Conservation (phyloP, 2,797 vertebrate species). For the Sternotherus odoratus region DNA sequence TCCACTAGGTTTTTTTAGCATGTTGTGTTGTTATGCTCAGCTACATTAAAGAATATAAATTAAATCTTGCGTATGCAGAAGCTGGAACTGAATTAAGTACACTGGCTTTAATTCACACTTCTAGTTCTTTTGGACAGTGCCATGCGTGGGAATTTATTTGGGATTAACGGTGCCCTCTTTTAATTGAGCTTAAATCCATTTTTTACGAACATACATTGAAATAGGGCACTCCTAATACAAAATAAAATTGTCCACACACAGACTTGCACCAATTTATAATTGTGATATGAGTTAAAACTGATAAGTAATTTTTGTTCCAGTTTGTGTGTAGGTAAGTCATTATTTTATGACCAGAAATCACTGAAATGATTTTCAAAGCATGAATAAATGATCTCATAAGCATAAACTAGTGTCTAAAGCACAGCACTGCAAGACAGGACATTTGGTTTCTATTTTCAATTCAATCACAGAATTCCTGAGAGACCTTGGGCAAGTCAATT, state of each 20-base stretch:
- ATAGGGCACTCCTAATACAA: neutral
- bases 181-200: neutral
- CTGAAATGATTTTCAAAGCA: neutral
- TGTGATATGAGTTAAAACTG: neutral
- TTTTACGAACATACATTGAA: neutral
- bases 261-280: neutral
- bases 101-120: neutral
- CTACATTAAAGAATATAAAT: neutral
- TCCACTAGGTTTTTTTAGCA: neutral
- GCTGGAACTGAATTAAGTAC: neutral
- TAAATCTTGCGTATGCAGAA: neutral
- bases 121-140: neutral
- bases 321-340: neutral
- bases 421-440: constrained; percentile 10
- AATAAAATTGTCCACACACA: neutral
- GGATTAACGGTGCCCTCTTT: neutral
- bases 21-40: neutral
- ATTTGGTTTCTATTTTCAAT: constrained; percentile 46
- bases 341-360: neutral
- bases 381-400: constrained; percentile 9
- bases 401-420: neutral
- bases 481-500: constrained; percentile 61
- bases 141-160: neutral
- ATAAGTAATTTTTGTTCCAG: neutral
- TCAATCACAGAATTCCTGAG: constrained; percentile 41